Evolutionary conservation across 64 coral and sea anemone species (phyloP), one percentile per base, ranked within the genome.

Genomic region (Stichodactyla helianthus): DNA sequence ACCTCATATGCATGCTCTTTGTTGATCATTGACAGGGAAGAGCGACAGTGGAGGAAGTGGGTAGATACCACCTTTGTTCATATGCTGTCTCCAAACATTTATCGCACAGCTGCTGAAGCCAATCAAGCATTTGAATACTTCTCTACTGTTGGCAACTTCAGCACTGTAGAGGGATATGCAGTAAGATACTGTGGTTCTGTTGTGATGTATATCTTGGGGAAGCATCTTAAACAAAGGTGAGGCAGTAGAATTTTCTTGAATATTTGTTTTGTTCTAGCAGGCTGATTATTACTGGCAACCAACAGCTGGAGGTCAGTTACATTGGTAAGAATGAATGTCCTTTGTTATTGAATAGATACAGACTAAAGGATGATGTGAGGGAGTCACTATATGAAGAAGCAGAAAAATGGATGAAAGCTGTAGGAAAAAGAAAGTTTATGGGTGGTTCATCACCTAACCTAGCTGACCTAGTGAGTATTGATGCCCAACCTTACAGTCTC

Each of bases 51-150:
- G 95, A 50, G 95, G 56, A 94, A 89, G 64, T 98, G 95, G 95
- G 93, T 98, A 7, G 95, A 98, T 83, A 87, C 89, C 19, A 87
- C 88, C 8, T 98, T 98, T 92, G 89, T 98, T 56, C 95, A 98
- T 63, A 98, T 87, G 10, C 80, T 98, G 63, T 98, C 95, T 50
- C 95, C 95, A 50, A 98, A 98, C 51, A 98, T 98, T 85, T 98
- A 98, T 88, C 93, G 95, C 23, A 98, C 95, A 77, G 54, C 92
- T 82, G 84, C 86, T 4, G 95, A 98, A 63, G 92, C 95, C 51
- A 92, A 92, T 87, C 92, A 98, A 54, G 95, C 95, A 78, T 98
- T 94, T 78, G 90, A 98, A 60, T 94, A 98, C 55, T 98, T 98
- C 51, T 90, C 92, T 18, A 86, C 92, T 71, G 84, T 94, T 54